Base-by-base conservation (phyloP, 2,888 invertebrate species). In the Molorchus minor region DNA sequence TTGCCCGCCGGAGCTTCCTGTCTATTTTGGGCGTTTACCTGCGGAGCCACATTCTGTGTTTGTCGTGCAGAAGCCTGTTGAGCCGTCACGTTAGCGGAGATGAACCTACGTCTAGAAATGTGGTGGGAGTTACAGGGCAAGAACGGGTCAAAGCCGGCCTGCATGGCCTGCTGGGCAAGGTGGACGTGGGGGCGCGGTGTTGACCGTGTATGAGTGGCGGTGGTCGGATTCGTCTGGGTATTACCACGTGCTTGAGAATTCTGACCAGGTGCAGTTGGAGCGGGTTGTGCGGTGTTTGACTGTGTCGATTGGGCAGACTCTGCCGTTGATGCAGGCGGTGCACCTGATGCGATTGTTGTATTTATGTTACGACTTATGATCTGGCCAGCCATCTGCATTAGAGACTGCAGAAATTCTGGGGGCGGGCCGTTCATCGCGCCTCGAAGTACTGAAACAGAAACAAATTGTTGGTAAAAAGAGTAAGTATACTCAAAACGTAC, bases 81-180 rank as follows among this genome's bases (percentile, higher is more conserved):
- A 12, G 59, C 45, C 12, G 61, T 33, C 8, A 56, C 58, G 4
- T 54, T 40, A 21, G 56, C 19, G 43, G 57, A 57, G 16, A 60
- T 16, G 13, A 54, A 58, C 19, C 71, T 62, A 16, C 74, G 60
- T 25, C 69, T 69, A 0, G 83, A 83, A 47, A 89, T 82, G 71
- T 90, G 90, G 77, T 89, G 88, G 30, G 89, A 90, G 75, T 87
- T 88, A 74, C 91, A 91, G 1, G 88, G 88, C 66, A 91, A 80
- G 72, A 88, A 89, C 25, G 86, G 87, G 79, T 88, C 88, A 64
- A 87, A 86, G 54, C 84, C 77, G 19, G 71, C 82, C 64, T 84
- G 85, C 65, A 87, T 82, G 10, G 85, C 82, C 69, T 83, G 83
- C 57, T 84, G 81, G 10, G 86, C 85, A 43, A 88, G 83, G 73